Percentiles rank a stretch among this genome's conserved stretches.
phyloP scores from a whole-genome alignment of 2,888 invertebrate genomes.

The Tetranychus truncatus region DNA sequence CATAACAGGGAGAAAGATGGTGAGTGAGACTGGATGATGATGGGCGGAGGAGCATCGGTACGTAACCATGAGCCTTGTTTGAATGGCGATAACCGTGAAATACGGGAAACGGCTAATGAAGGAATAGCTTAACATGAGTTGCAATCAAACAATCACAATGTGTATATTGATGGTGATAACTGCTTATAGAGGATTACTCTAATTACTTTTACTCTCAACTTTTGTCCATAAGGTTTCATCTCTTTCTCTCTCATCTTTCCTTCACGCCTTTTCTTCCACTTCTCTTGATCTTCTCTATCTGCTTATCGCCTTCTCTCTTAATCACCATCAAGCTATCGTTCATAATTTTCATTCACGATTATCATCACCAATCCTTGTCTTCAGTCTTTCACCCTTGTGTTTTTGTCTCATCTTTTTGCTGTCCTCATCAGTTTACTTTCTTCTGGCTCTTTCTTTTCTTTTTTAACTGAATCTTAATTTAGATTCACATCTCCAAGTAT shows the following conservation, averaged over 20 bases:
- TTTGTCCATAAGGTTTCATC: no score
- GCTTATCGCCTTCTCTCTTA: background rate
- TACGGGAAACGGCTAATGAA: no score
- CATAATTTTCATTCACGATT: background rate
- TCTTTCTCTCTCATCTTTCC: conserved; percentile 3
- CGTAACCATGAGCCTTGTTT: background rate
- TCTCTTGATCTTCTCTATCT: background rate
- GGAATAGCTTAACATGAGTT: no score
- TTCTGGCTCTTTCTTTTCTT: background rate
- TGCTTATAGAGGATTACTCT: no score
- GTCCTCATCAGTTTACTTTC: background rate
- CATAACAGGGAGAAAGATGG: background rate
- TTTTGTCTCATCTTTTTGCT: background rate
- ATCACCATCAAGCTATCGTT: background rate
- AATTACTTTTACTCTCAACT: no score
- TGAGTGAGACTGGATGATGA: background rate
- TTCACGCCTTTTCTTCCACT: conserved; percentile 2
- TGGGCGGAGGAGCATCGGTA: background rate
- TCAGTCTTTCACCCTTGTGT: background rate
- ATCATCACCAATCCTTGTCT: no score
- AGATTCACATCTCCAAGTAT: no score
- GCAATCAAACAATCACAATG: no score
- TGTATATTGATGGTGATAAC: no score
- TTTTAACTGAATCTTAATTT: no score
- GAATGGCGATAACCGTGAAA: background rate